These are phyloP conservation scores for Antheraea assamensis DNA, from an alignment of 2,888 invertebrate species.

Conservation along the genomic window DNA sequence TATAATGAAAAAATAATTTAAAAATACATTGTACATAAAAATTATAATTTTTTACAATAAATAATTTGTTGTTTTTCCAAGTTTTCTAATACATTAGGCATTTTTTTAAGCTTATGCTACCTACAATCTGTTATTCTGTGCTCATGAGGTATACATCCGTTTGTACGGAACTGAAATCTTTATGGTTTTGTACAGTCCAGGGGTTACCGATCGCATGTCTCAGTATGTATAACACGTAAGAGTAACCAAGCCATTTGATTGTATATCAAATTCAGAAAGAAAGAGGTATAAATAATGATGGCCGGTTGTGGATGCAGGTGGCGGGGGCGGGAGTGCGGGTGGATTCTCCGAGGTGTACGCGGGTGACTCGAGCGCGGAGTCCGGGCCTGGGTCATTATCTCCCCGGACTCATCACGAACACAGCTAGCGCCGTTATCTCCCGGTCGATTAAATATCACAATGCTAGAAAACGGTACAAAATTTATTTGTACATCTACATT, in stretches of 20 bases:
- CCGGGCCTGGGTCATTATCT: constrained; percentile 74
- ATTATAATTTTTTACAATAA: too few relatives aligned
- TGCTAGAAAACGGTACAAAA: not conserved
- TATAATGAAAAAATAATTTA: too few relatives aligned
- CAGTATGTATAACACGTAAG: not conserved
- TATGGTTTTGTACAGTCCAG: too few relatives aligned
- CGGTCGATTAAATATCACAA: not conserved
- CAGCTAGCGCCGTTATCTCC: constrained; percentile 65
- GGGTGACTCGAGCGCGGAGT: constrained; percentile 76
- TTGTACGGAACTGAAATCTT: too few relatives aligned
- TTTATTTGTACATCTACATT: not conserved
- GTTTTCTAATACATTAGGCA: too few relatives aligned
- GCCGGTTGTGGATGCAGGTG: constrained; percentile 18
- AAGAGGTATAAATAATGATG: not conserved
- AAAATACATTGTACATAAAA: too few relatives aligned
- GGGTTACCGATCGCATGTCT: too few relatives aligned
- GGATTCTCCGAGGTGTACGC: constrained; percentile 77
- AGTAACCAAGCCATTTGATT: not conserved
- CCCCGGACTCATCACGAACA: constrained; percentile 75
- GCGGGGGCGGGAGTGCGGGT: constrained; percentile 66
- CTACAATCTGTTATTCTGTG: too few relatives aligned
- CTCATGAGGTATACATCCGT: too few relatives aligned
- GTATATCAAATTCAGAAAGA: not conserved
- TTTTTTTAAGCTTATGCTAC: too few relatives aligned
- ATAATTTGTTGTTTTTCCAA: too few relatives aligned